Percentiles rank a stretch among this genome's conserved stretches.
These are phyloP conservation scores for Paraescarpia echinospica DNA, from an alignment of 1,140 invertebrate genomes.

Conservation along the genomic window DNA sequence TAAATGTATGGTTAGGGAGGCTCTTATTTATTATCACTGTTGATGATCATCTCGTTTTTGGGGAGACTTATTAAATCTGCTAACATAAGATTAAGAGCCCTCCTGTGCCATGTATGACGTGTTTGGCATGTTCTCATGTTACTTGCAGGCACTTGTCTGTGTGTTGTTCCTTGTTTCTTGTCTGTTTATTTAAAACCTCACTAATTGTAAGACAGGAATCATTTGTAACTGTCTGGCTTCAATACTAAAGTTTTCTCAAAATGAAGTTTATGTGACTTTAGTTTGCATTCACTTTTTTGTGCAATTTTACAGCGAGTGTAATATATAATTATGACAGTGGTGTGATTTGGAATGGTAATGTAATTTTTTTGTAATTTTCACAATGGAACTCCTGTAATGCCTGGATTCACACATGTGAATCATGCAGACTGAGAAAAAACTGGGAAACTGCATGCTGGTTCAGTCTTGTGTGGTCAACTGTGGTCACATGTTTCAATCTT, in stretches of 20 bases:
- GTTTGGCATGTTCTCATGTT: not conserved
- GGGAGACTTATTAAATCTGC: too few species aligned
- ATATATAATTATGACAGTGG: not conserved
- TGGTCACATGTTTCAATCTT: not conserved
- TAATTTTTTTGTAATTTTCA: not conserved
- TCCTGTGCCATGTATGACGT: not conserved
- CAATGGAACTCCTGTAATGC: not conserved
- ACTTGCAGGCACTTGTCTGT: not conserved
- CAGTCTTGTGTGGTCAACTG: too few species aligned
- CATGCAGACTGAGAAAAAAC: not conserved
- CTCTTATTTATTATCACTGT: too few species aligned
- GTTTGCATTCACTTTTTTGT: not conserved
- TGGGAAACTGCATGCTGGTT: not conserved
- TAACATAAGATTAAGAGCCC: too few species aligned
- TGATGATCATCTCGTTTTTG: too few species aligned
- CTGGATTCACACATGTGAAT: not conserved
- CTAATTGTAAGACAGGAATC: not conserved
- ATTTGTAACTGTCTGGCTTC: not conserved
- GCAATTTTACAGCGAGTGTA: not conserved
- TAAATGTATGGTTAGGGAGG: too few species aligned
- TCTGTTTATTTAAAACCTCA: not conserved
- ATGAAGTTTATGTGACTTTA: not conserved
- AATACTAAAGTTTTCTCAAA: not conserved
- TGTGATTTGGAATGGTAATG: not conserved
- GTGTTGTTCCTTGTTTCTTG: not conserved